Base-by-base conservation (phyloP, 2,113 vertebrate species). In the Pantherophis guttatus region DNA sequence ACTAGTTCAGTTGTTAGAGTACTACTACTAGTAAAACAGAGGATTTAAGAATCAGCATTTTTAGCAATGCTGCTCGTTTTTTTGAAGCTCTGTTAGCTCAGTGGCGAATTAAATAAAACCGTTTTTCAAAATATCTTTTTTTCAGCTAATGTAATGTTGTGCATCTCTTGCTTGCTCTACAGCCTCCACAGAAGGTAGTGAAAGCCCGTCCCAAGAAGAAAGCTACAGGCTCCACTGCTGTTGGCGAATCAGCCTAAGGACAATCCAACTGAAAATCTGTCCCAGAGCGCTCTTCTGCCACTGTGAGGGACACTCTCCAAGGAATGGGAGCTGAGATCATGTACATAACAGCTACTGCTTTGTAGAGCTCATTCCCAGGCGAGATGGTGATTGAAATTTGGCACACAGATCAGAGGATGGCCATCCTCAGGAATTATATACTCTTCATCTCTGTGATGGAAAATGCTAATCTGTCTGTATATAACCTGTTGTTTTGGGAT, bases 131-230 rank as follows among this genome's bases (percentile, higher is more conserved):
- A 21, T 81, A 21, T 9, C 19, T 21, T 81, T 65, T 58, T 50
- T 86, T n/a, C 57, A 65, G 53, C 55, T 52, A 26, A 24, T 70
- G 90, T 62, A 24, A 53, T 65, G 85, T 86, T 94, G 57, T 87
- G 48, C 21, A 26, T 92, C 52, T 12, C 17, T 95, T 86, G 91
- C 19, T 95, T 86, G 91, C 93, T 85, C 94, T 91, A 89, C 97
- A 99, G 98, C 96, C 97, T 93, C 98, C 98, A 94, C 96, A 97
- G 87, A 99, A 99, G 97, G 98, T 97, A 0, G 96, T 98, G 97
- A 99, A 99, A 96, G 98, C 98, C 93, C 97, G 98, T 0, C 97
- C 98, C 57, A 99, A 99, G 98, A 99, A 99, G 98, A 99, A 99
- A 97, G 95, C 96, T 55, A 95, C 98, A 15, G 93, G 97, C 1